A percentile compares a stretch with the other conserved stretches of the same genome.
These are phyloP conservation scores for Coronaproctus castanopsis DNA, from an alignment of 2,888 invertebrate species.

Conservation along the genomic window DNA sequence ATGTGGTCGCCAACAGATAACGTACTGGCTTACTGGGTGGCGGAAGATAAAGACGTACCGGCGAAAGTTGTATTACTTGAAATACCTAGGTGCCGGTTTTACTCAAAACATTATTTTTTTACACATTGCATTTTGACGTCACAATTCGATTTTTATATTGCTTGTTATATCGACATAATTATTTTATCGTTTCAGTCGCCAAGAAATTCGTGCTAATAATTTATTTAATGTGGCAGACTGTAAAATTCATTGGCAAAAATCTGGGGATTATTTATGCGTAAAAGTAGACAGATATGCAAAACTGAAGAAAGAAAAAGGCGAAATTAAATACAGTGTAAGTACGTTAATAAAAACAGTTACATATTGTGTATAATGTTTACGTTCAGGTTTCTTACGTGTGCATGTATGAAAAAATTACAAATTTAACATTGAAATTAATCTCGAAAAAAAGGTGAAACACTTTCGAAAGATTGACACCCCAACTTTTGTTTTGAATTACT, in stretches of 20 bases:
- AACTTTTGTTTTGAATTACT: too few relatives aligned
- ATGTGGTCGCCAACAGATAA: constrained; percentile 97
- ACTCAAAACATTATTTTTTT: too few relatives aligned
- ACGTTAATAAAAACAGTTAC: not conserved
- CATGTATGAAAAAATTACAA: too few relatives aligned
- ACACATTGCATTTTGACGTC: not conserved
- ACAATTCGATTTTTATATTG: not conserved
- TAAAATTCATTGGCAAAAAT: constrained; percentile 97
- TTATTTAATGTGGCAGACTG: constrained; percentile 95
- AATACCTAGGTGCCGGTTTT: constrained; percentile 59
- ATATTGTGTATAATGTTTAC: not conserved
- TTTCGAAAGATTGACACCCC: too few relatives aligned
- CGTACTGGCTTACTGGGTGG: constrained; percentile 92
- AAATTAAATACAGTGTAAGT: constrained; percentile 68
- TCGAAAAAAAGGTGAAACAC: too few relatives aligned
- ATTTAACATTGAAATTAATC: too few relatives aligned
- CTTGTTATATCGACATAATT: not conserved
- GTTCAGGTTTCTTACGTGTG: too few relatives aligned
- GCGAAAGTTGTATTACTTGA: constrained; percentile 84
- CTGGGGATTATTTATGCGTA: constrained; percentile 90
- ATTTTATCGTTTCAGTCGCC: constrained; percentile 31
- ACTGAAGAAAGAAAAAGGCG: constrained; percentile 81
- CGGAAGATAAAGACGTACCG: constrained; percentile 89
- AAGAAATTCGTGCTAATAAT: constrained; percentile 78
- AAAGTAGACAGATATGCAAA: constrained; percentile 79